Percentiles rank a stretch among this genome's conserved stretches.
Conservation (phyloP, 1,140 invertebrate genomes). For the Apocrypta bakeri region DNA sequence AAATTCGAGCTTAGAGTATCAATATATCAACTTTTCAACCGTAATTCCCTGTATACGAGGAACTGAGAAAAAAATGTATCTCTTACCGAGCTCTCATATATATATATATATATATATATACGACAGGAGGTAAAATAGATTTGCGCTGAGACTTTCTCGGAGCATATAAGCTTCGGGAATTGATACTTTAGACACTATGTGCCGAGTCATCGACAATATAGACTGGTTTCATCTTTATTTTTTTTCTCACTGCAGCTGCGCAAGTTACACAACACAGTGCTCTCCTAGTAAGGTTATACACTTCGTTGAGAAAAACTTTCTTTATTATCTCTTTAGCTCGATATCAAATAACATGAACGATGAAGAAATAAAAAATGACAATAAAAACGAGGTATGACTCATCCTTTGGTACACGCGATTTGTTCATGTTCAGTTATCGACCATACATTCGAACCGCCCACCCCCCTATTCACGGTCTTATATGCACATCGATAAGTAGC, state of each 20-base stretch:
- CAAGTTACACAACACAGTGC: too few species aligned
- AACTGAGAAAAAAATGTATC: not conserved
- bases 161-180: constrained; percentile 18
- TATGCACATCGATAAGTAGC: constrained; percentile 22
- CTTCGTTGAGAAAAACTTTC: not conserved
- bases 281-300: not conserved
- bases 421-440: too few species aligned
- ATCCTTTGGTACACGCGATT: too few species aligned
- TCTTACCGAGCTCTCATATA: not conserved
- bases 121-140: too few species aligned
- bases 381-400: too few species aligned
- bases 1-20: constrained; percentile 15
- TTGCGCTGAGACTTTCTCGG: not conserved
- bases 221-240: not conserved
- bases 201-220: constrained; percentile 17
- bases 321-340: not conserved
- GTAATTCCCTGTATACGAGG: not conserved
- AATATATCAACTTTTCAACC: not conserved
- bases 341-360: constrained; percentile 15
- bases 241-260: not conserved
- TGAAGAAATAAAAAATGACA: too few species aligned
- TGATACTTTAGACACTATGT: constrained; percentile 1
- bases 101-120: too few species aligned
- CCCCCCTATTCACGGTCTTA: not conserved
- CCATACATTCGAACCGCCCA: too few species aligned